Percentiles rank a stretch among this genome's conserved stretches.
These are phyloP conservation scores for Petrocephalus sullivani DNA, from an alignment of 2,797 vertebrate genomes.

Conservation along the genomic window DNA sequence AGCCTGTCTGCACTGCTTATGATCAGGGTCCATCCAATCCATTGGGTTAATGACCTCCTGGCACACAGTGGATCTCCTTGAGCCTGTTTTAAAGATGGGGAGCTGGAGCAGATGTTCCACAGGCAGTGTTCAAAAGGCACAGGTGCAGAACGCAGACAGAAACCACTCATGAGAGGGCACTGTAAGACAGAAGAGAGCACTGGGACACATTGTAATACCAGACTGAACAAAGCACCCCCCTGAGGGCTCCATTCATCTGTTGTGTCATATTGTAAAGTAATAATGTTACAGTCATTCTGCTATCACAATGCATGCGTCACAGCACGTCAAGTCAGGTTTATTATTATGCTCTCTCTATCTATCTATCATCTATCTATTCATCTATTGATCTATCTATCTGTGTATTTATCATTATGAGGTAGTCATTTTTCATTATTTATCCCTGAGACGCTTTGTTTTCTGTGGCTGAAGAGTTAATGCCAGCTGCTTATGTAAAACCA, in stretches of 20 bases:
- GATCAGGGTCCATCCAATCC: neutral
- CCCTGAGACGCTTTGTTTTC: neutral
- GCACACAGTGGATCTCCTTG: neutral
- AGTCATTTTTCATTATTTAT: neutral
- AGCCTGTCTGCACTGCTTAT: neutral
- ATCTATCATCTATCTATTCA: neutral
- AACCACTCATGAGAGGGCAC: conserved; percentile 39
- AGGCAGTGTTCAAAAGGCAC: neutral
- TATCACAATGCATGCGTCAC: neutral
- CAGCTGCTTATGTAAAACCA: neutral
- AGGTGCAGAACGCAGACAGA: neutral
- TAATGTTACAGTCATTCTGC: neutral
- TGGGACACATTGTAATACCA: neutral
- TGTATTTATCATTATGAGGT: neutral
- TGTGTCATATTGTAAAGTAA: neutral
- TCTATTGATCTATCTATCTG: neutral
- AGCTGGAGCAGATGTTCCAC: neutral
- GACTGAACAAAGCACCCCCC: neutral
- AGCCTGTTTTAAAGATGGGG: neutral
- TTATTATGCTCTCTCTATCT: neutral
- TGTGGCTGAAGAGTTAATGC: neutral
- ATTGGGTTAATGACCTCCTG: neutral
- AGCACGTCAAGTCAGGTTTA: neutral
- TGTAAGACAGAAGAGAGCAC: conserved; percentile 42
- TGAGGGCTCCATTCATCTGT: neutral